phyloP scores from a whole-genome alignment of 1,140 invertebrate genomes.

The Rhagoletis zephyria region DNA sequence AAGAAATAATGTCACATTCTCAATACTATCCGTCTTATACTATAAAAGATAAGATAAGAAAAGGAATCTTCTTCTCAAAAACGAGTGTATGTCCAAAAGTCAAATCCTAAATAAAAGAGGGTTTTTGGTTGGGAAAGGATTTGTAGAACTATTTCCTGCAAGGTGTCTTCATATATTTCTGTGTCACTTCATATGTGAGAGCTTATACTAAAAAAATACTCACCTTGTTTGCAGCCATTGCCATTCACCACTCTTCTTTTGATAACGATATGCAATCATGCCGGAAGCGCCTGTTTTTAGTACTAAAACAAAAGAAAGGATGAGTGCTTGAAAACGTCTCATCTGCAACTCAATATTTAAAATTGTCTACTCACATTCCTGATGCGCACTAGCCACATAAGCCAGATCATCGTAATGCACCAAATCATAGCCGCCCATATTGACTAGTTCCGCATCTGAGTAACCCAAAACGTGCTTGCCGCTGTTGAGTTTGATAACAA shows the following conservation, averaged over 20 bases:
- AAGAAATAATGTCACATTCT: too few species aligned
- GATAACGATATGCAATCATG: slow-evolving; percentile 96
- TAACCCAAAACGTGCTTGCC: slow-evolving; percentile 96
- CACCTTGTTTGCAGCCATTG: slow-evolving; percentile 93
- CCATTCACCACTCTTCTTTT: slow-evolving; percentile 94
- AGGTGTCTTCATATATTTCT: too few species aligned
- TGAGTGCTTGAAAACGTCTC: background rate
- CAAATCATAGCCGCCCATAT: slow-evolving; percentile 95
- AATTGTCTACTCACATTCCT: slow-evolving; percentile 90
- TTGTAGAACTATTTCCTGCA: too few species aligned
- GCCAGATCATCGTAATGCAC: slow-evolving; percentile 97
- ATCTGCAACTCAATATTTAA: background rate
- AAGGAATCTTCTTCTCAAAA: too few species aligned
- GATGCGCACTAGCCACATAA: slow-evolving; percentile 98
- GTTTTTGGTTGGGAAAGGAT: too few species aligned
- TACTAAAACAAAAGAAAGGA: slow-evolving; percentile 79
- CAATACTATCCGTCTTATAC: too few species aligned
- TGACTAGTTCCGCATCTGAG: slow-evolving; percentile 90
- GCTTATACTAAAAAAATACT: background rate
- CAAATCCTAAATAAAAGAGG: too few species aligned
- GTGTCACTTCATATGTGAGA: too few species aligned
- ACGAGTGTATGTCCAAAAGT: too few species aligned
- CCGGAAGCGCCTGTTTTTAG: slow-evolving; percentile 98
- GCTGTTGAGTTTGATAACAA: slow-evolving; percentile 73
- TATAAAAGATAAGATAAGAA: too few species aligned